Conservation (phyloP, 35 echinoderm and acorn worm genomes). For the Nesometra sesokonis region DNA sequence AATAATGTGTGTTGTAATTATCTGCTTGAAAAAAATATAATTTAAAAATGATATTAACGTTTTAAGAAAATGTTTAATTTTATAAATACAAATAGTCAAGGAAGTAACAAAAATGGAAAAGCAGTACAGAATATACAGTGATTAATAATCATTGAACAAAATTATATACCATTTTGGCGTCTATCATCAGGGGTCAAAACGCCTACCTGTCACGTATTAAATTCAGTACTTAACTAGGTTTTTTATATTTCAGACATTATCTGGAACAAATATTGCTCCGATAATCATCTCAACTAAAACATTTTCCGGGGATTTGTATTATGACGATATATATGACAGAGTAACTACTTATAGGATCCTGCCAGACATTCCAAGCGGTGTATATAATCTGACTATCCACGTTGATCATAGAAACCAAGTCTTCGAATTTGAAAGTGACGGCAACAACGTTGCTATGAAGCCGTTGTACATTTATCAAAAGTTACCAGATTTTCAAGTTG, state of each 20-base stretch:
- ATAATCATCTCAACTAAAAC: neutral
- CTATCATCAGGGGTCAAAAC: no score
- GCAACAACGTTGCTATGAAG: neutral
- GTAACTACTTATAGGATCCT: neutral
- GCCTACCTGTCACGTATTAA: no score
- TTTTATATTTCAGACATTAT: neutral
- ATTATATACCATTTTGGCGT: no score
- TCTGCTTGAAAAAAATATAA: no score
- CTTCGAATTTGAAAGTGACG: neutral
- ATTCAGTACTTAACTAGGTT: no score
- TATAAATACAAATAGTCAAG: no score
- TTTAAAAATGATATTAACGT: no score
- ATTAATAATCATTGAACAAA: no score
- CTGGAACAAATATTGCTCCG: neutral
- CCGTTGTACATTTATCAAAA: neutral
- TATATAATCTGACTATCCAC: constrained; percentile 3
- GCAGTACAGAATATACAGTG: no score
- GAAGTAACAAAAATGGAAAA: no score
- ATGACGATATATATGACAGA: neutral
- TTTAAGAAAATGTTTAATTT: no score
- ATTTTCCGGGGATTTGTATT: neutral
- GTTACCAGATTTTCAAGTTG: neutral
- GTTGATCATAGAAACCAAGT: constrained; percentile 1
- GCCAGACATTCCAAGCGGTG: neutral
- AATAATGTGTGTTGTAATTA: no score